A percentile compares a stretch with the other conserved stretches of the same genome.
phyloP scores from a whole-genome alignment of 2,797 vertebrate genomes.

The Thaleichthys pacificus region DNA sequence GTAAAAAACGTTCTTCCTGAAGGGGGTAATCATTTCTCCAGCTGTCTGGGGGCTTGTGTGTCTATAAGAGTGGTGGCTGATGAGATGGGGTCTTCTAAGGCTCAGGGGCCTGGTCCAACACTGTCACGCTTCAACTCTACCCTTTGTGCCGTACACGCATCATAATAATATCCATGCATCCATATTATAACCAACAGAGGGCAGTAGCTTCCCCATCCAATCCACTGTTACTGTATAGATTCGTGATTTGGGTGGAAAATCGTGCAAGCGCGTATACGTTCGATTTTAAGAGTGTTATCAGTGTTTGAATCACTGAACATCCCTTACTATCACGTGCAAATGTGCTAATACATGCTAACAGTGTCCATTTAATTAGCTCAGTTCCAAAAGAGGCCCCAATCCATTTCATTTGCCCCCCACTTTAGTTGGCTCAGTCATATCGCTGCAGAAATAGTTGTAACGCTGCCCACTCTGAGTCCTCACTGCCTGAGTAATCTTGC shows the following conservation, averaged over 20 bases:
- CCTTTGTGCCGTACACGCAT: conserved; percentile 11
- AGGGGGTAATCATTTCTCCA: conserved; percentile 29
- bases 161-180: too few relatives aligned
- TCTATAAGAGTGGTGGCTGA: conserved; percentile 32
- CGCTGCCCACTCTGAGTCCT: conserved; percentile 22
- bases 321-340: too few relatives aligned
- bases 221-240: not conserved
- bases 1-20: conserved; percentile 25
- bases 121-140: conserved; percentile 17
- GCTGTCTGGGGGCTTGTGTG: conserved; percentile 13
- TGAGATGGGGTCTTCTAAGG: conserved; percentile 50
- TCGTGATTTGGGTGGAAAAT: too few relatives aligned
- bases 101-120: conserved; percentile 34
- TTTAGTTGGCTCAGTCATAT: conserved; percentile 18
- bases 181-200: not conserved
- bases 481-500: conserved; percentile 20
- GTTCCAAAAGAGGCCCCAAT: too few relatives aligned
- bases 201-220: not conserved
- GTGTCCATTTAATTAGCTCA: too few relatives aligned
- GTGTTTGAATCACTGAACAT: too few relatives aligned
- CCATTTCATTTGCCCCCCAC: conserved; percentile 40
- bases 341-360: too few relatives aligned
- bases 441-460: conserved; percentile 30
- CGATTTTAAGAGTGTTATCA: too few relatives aligned
- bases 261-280: too few relatives aligned